Evolutionary conservation across 2,113 vertebrate genomes (phyloP), one percentile per base, ranked within the genome.

Genomic region (Ivindomyrus marchei): DNA sequence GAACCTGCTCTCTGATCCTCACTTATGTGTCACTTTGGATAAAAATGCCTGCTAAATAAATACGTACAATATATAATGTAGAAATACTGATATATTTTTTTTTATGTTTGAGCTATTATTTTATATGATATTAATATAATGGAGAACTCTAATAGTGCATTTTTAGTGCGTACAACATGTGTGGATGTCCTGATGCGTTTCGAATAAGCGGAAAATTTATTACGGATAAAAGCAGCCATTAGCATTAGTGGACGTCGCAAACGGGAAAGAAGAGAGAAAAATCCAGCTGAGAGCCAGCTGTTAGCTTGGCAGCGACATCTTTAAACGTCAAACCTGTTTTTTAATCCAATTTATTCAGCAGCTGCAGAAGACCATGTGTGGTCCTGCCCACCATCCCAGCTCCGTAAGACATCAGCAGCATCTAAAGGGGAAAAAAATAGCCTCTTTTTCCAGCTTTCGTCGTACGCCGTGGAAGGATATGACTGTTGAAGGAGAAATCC

Each of bases 271-370:
- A 88, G 7, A 52, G 11, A n/a, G 36, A 15, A 66, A 13, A 66
- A 19, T 66, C 87, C 87, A 58, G 56, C 87, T 62, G 87, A 88
- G 87, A 2, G 42, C 56, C 56, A 88, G 31, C 87, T 88, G 87
- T 46, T 88, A 62, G 53, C 39, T 66, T 88, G 87, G 87, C 87
- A 66, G 56, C 46, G 17, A 88, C 31, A 56, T 62, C 52, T 88
- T 62, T 46, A 88, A 88, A 45, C 39, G 87, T 66, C 87, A 88
- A n/a, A 88, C 87, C 39, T 88, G 87, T 58, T 58, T 66, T 88
- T 62, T 46, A 62, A 66, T 58, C 52, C 53, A 88, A 45, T 88
- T 66, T 46, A 88, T 88, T 88, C 56, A 88, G 46, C 53, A 88
- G 53, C 87, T 88, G 87, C 87, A 42, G 53, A 88, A 21, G 87